Conservation (phyloP, 2,888 invertebrate genomes). For the Alcis repandata region DNA sequence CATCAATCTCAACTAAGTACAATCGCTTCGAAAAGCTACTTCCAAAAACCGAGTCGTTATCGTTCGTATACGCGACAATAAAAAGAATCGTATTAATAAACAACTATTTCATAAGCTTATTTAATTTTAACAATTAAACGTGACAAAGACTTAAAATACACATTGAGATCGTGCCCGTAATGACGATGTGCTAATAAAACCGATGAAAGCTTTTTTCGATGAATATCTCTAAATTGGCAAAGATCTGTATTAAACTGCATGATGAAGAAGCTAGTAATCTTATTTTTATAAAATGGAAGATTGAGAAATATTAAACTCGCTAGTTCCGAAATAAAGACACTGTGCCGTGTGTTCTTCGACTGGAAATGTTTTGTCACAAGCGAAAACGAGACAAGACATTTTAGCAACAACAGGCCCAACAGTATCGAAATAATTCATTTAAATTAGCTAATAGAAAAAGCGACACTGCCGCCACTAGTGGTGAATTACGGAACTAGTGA, state of each 20-base stretch:
- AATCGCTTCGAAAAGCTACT: conserved; percentile 14
- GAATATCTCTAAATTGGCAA: conserved; percentile 26
- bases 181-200: conserved; percentile 66
- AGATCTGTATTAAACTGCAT: conserved; percentile 22
- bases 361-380: background rate
- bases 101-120: conserved; percentile 38
- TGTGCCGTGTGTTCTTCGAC: conserved; percentile 1
- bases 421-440: background rate
- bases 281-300: conserved; percentile 15
- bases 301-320: conserved; percentile 13
- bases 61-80: conserved; percentile 41
- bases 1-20: conserved; percentile 21
- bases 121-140: conserved; percentile 22
- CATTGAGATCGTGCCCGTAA: conserved; percentile 82
- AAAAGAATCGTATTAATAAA: conserved; percentile 27
- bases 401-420: background rate
- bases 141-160: conserved; percentile 64
- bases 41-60: conserved; percentile 30
- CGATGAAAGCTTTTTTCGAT: conserved; percentile 25
- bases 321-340: conserved; percentile 6
- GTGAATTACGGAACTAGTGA: conserved; percentile 4
- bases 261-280: conserved; percentile 27
- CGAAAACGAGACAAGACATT: background rate
- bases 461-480: conserved; percentile 16
- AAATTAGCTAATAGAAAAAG: background rate